A percentile compares a stretch with the other conserved stretches of the same genome.
Evolutionary conservation across 1,140 invertebrate species (phyloP).

Genomic region (Marisa cornuarietis): DNA sequence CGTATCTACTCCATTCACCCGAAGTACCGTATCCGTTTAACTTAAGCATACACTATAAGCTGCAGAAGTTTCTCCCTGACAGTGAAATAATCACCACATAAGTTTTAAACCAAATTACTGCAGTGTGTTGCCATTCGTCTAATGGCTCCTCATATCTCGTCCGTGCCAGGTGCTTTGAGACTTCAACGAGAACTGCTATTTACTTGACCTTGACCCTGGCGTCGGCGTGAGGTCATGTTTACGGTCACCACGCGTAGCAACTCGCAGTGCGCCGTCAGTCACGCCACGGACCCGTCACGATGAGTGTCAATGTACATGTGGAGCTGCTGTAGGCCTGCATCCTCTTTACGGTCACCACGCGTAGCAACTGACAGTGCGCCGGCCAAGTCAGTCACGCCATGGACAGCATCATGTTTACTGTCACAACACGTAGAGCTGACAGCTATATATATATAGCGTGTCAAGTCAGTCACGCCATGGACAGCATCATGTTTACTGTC

Average conservation of each 20-base stretch:
- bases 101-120: slow-evolving; percentile 36
- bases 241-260: not conserved
- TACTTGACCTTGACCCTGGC: slow-evolving; percentile 10
- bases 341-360: too few relatives aligned
- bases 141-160: slow-evolving; percentile 43
- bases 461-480: too few relatives aligned
- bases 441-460: too few relatives aligned
- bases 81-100: slow-evolving; percentile 17
- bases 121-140: slow-evolving; percentile 40
- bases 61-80: not conserved
- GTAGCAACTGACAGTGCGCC: too few relatives aligned
- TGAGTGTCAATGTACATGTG: not conserved
- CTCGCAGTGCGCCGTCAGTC: not conserved
- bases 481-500: too few relatives aligned
- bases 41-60: slow-evolving; percentile 10
- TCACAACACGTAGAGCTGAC: too few relatives aligned
- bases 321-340: too few relatives aligned
- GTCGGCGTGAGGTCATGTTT: not conserved
- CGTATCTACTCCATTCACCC: slow-evolving; percentile 7
- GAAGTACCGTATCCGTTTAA: not conserved
- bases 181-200: slow-evolving; percentile 31
- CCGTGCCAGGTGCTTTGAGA: slow-evolving; percentile 36
- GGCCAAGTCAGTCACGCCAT: too few relatives aligned
- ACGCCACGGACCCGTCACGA: not conserved
- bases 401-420: too few relatives aligned